phyloP scores from a whole-genome alignment of 1,140 invertebrate species.

The Colletes latitarsis region DNA sequence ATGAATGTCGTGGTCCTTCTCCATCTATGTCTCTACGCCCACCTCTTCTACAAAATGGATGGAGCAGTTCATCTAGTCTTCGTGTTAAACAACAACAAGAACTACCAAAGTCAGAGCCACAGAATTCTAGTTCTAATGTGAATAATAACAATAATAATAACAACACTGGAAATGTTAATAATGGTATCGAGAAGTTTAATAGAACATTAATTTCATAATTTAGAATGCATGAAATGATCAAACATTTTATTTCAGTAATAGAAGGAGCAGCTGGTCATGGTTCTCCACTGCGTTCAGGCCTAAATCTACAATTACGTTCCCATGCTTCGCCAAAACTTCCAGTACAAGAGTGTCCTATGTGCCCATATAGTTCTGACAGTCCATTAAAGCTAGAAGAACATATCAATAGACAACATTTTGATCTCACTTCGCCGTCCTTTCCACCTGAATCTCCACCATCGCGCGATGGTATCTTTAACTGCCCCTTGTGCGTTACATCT shows the following conservation, averaged over 20 bases:
- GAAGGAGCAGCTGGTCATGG: constrained; percentile 78
- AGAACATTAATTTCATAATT: background rate
- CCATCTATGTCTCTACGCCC: constrained; percentile 65
- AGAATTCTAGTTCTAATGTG: constrained; percentile 70
- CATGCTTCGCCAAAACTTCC: constrained; percentile 77
- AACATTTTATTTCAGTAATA: constrained; percentile 46
- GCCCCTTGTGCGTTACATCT: constrained; percentile 87
- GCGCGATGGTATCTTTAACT: constrained; percentile 81
- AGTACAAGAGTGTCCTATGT: constrained; percentile 88
- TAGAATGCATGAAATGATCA: background rate
- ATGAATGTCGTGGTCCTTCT: constrained; percentile 64
- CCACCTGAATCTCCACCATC: constrained; percentile 79
- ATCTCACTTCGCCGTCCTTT: constrained; percentile 89
- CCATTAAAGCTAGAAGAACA: constrained; percentile 90
- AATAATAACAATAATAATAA: constrained; percentile 82
- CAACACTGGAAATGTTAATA: constrained; percentile 58
- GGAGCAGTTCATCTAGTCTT: constrained; percentile 65
- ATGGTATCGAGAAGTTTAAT: constrained; percentile 37
- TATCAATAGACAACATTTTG: constrained; percentile 92
- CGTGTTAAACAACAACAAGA: constrained; percentile 56
- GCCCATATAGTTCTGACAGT: constrained; percentile 88
- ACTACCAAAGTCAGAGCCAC: constrained; percentile 62
- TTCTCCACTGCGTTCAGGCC: constrained; percentile 81
- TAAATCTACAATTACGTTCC: constrained; percentile 81
- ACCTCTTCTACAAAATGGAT: constrained; percentile 74